phyloP scores from a whole-genome alignment of 1,140 invertebrate genomes.

The Panulirus ornatus region DNA sequence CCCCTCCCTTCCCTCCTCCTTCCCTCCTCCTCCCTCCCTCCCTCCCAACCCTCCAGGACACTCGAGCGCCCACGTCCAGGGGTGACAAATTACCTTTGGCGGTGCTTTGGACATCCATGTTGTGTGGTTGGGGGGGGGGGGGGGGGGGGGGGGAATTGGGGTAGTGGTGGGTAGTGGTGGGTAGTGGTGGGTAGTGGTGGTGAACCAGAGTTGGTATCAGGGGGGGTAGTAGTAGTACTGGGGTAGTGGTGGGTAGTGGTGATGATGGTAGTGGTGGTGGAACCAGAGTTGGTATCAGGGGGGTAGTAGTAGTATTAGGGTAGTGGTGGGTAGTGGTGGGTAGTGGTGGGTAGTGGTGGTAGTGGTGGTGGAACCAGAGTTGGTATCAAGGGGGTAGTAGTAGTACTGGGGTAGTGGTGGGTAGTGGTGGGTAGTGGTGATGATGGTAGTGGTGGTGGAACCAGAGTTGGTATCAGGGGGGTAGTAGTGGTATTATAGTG shows the following conservation, averaged over 20 bases:
- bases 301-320: background rate
- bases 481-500: background rate
- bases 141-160: background rate
- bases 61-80: too few species aligned
- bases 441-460: background rate
- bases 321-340: background rate
- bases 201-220: background rate
- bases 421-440: background rate
- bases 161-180: background rate
- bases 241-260: background rate
- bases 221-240: background rate
- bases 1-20: background rate
- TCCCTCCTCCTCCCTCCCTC: background rate
- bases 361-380: background rate
- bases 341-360: background rate
- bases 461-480: background rate
- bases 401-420: background rate
- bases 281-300: background rate
- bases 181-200: background rate
- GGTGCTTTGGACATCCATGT: background rate
- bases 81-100: too few species aligned
- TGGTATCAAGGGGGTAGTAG: background rate
- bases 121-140: background rate
- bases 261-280: background rate
- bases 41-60: background rate